Percentiles rank a stretch among this genome's conserved stretches.
Conservation (phyloP, 2,797 vertebrate species). For the Steatocranus sp. region DNA sequence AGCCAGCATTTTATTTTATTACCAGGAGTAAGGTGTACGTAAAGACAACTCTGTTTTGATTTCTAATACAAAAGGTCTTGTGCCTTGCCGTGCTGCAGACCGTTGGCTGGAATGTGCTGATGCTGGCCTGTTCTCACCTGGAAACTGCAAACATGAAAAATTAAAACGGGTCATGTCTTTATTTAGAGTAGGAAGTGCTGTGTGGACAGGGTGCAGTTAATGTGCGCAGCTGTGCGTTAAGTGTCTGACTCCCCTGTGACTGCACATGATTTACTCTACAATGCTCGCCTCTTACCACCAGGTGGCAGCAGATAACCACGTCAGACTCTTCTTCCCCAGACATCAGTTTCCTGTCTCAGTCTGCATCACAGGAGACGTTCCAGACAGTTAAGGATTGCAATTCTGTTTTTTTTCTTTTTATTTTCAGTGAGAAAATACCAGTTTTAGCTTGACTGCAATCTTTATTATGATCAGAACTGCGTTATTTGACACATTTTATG, state of each 20-base stretch:
- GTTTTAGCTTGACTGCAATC: background rate
- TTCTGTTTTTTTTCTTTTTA: background rate
- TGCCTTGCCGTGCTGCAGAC: background rate
- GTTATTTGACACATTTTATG: background rate
- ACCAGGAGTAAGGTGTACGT: rapidly evolving
- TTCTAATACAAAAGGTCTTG: background rate
- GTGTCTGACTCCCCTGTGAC: background rate
- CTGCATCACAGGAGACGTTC: background rate
- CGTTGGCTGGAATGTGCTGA: background rate
- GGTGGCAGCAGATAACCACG: conserved; percentile 59
- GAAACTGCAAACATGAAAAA: conserved; percentile 13
- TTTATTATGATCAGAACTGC: background rate
- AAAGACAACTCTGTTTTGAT: background rate
- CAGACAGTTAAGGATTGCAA: background rate
- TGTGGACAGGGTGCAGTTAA: conserved; percentile 11
- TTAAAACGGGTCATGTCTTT: conserved; percentile 32
- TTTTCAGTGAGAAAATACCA: background rate
- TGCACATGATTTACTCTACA: background rate
- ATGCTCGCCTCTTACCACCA: conserved; percentile 54
- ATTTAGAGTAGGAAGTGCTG: conserved; percentile 40
- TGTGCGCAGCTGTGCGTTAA: background rate
- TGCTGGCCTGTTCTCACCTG: background rate
- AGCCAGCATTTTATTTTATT: rapidly evolving
- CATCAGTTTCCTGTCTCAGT: no score
- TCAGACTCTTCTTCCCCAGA: background rate